These are phyloP conservation scores for Pteria penguin DNA, from an alignment of 2,888 invertebrate genomes.

Conservation along the genomic window DNA sequence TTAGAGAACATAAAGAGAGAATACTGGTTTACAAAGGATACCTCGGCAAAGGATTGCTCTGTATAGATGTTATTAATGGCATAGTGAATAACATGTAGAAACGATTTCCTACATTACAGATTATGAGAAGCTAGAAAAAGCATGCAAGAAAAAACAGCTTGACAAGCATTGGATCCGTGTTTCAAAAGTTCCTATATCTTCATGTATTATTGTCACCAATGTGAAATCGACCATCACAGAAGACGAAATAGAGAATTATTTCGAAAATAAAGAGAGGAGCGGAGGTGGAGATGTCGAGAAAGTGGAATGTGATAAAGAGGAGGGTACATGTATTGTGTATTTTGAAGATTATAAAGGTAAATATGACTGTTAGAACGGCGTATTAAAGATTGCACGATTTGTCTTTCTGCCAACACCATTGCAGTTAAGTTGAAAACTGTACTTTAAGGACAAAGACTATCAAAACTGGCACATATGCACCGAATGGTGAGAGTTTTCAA, in stretches of 20 bases:
- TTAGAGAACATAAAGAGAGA: too few relatives aligned
- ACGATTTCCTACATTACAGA: slow-evolving; percentile 24
- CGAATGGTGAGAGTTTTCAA: too few relatives aligned
- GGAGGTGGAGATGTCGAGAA: slow-evolving; percentile 41
- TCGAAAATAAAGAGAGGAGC: slow-evolving; percentile 51
- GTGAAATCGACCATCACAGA: slow-evolving; percentile 27
- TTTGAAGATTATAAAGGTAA: slow-evolving; percentile 37
- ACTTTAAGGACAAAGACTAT: too few relatives aligned
- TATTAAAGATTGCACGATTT: too few relatives aligned
- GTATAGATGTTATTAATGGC: too few relatives aligned
- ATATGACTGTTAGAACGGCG: too few relatives aligned
- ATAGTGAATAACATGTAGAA: too few relatives aligned
- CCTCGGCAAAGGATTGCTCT: too few relatives aligned
- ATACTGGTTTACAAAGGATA: too few relatives aligned
- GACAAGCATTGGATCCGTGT: slow-evolving; percentile 42
- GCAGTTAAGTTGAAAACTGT: too few relatives aligned
- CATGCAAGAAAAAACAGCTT: slow-evolving; percentile 38
- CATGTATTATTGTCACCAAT: slow-evolving; percentile 52
- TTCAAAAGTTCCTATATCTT: slow-evolving; percentile 39
- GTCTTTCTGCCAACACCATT: too few relatives aligned
- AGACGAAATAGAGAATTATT: slow-evolving; percentile 50
- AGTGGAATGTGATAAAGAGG: slow-evolving; percentile 1
- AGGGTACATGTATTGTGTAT: slow-evolving; percentile 15
- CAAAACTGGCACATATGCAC: too few relatives aligned
- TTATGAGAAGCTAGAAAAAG: slow-evolving; percentile 31